A percentile compares a stretch with the other conserved stretches of the same genome.
Conservation (phyloP, 2,888 invertebrate genomes). For the Theretra japonica region DNA sequence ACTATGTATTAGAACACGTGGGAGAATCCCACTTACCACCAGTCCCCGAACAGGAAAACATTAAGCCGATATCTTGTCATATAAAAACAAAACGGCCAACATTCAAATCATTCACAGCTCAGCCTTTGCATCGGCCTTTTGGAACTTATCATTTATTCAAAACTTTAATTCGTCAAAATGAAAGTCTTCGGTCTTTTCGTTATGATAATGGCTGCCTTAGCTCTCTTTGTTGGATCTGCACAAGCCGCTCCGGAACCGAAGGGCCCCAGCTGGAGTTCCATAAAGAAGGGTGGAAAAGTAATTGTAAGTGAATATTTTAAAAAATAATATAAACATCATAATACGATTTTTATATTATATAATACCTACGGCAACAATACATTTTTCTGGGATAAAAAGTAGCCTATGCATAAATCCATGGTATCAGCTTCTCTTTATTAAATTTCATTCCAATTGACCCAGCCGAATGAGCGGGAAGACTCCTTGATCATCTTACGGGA, state of each 20-base stretch:
- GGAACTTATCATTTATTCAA: background rate
- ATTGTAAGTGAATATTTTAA: conserved; percentile 45
- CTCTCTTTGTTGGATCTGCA: conserved; percentile 17
- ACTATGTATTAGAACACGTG: background rate
- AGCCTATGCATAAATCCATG: no score
- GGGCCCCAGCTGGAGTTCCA: conserved; percentile 30
- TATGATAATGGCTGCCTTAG: conserved; percentile 34
- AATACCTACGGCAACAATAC: no score
- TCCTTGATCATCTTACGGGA: no score
- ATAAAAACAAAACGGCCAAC: background rate
- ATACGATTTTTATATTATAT: no score
- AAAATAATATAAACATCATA: background rate
- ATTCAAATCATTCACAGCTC: conserved; percentile 5
- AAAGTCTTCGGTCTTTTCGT: conserved; percentile 35
- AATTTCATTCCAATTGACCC: no score
- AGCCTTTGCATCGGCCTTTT: background rate
- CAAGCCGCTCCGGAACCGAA: conserved; percentile 29
- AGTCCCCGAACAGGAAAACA: background rate
- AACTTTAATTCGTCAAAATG: conserved; percentile 29
- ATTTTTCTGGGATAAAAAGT: no score
- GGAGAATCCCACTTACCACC: conserved; percentile 7
- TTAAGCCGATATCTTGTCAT: conserved; percentile 1
- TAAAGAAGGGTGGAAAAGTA: conserved; percentile 49
- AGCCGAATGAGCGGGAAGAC: no score
- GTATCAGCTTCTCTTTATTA: no score